Evolutionary conservation across 2,797 vertebrate genomes (phyloP).

Genomic region (Thamnophis elegans): DNA sequence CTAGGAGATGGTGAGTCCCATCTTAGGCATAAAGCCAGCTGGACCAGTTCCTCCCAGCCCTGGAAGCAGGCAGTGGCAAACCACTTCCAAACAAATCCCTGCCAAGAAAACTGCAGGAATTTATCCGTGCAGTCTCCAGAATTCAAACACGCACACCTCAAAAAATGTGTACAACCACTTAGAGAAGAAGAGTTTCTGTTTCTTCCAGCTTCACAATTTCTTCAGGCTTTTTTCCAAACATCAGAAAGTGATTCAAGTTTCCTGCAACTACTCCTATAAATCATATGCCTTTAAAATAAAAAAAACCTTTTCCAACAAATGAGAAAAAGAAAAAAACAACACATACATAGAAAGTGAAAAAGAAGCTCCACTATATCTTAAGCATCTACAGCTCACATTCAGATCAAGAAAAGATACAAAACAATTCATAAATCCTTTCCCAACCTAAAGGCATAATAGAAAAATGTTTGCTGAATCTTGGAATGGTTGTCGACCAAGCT

Average conservation of each 20-base stretch:
- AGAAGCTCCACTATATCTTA: slow-evolving; percentile 34
- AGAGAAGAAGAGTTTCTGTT: neutral
- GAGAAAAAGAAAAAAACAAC: slow-evolving; percentile 5
- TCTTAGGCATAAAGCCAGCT: neutral
- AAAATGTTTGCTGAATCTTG: slow-evolving; percentile 38
- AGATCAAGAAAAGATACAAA: slow-evolving; percentile 56
- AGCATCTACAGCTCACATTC: slow-evolving; percentile 34
- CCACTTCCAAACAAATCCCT: neutral
- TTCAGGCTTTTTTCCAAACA: slow-evolving; percentile 41
- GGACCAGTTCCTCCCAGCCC: neutral
- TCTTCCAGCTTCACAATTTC: neutral
- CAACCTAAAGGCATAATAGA: slow-evolving; percentile 54
- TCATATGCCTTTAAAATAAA: slow-evolving; percentile 15
- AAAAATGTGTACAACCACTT: neutral
- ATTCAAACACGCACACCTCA: neutral
- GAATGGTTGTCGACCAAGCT: slow-evolving; percentile 32
- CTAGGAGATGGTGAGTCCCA: neutral
- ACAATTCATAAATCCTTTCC: slow-evolving; percentile 52
- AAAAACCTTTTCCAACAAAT: slow-evolving; percentile 34
- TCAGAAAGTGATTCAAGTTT: slow-evolving; percentile 40
- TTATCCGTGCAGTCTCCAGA: neutral
- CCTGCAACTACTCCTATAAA: slow-evolving; percentile 37
- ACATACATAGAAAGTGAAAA: slow-evolving; percentile 47
- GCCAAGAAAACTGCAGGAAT: neutral
- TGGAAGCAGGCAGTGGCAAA: neutral